Evolutionary conservation across 1,140 invertebrate species (phyloP).

Genomic region (Drosophila sproati): DNA sequence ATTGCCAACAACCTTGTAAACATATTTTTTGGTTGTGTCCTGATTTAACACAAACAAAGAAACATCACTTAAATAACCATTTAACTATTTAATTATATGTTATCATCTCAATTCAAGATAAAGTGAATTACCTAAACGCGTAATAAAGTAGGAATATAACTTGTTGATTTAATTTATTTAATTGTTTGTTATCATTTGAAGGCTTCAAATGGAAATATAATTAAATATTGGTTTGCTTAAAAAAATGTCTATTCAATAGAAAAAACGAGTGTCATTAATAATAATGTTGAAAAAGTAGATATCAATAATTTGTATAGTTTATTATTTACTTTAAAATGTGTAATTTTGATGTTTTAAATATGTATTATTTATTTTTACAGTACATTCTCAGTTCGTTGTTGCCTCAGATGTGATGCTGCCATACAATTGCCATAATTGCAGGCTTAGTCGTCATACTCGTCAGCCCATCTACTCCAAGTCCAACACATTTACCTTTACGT

Average conservation of each 20-base stretch:
- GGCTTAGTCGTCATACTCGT: slow-evolving; percentile 45
- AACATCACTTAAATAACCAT: not conserved
- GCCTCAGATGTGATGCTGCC: not conserved
- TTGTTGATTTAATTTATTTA: too few species aligned
- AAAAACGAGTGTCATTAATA: too few species aligned
- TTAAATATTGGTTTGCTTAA: too few species aligned
- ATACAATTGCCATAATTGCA: slow-evolving; percentile 43
- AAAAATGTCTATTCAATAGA: too few species aligned
- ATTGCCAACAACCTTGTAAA: too few species aligned
- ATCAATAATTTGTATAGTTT: not conserved
- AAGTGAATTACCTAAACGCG: too few species aligned
- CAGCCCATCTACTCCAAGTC: slow-evolving; percentile 3
- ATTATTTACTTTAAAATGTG: not conserved
- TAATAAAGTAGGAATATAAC: too few species aligned
- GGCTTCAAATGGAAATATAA: too few species aligned
- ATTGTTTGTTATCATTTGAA: too few species aligned
- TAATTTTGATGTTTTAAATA: not conserved
- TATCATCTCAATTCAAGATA: not conserved
- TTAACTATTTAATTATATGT: not conserved
- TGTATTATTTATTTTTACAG: slow-evolving; percentile 2
- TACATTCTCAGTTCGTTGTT: slow-evolving; percentile 20
- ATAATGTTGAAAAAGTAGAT: not conserved
- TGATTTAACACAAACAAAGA: not conserved
- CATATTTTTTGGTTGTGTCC: not conserved
- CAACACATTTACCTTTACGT: not conserved